Percentiles rank a stretch among this genome's conserved stretches.
These are phyloP conservation scores for Pachyuromys duprasi DNA, from an alignment of 2,797 vertebrate genomes.

Conservation along the genomic window DNA sequence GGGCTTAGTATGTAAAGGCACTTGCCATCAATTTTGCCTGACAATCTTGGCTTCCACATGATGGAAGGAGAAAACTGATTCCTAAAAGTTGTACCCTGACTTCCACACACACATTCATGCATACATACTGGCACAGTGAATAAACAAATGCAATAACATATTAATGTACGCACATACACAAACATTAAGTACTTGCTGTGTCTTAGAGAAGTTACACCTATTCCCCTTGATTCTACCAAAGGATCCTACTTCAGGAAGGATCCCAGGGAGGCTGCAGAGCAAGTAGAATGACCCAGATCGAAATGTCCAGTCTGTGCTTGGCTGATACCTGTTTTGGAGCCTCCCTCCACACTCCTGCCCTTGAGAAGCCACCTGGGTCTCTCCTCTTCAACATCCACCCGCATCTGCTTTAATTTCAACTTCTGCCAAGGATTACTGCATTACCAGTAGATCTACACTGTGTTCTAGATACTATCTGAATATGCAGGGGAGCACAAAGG, in stretches of 20 bases:
- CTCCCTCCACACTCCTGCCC: background rate
- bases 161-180: background rate
- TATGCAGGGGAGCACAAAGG: background rate
- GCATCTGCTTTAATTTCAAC: conserved; percentile 27
- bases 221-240: conserved; percentile 13
- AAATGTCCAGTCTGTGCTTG: background rate
- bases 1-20: background rate
- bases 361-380: background rate
- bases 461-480: background rate
- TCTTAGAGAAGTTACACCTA: background rate
- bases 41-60: background rate
- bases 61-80: background rate
- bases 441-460: background rate
- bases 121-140: background rate
- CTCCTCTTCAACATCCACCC: background rate
- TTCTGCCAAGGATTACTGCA: background rate
- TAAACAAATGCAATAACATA: background rate
- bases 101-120: background rate
- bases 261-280: background rate
- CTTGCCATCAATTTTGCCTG: background rate
- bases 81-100: background rate
- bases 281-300: background rate
- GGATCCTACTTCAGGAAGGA: background rate
- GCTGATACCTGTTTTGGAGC: background rate
- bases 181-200: background rate